Evolutionary conservation across 2,113 vertebrate genomes (phyloP).

Genomic region (Engystomops pustulosus): DNA sequence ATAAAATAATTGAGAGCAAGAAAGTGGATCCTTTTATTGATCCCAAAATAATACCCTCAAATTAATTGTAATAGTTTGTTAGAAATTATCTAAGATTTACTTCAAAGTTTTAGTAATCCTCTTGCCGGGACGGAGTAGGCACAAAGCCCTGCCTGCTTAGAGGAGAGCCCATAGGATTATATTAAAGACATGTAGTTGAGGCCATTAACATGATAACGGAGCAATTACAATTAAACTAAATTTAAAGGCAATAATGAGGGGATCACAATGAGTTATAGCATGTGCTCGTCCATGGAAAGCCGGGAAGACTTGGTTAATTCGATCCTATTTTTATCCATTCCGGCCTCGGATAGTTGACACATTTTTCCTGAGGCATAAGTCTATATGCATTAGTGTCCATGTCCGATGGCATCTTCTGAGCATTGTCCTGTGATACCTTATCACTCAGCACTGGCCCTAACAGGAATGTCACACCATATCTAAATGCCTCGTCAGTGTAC

Average conservation of each 20-base stretch:
- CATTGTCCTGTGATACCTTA: conserved; percentile 47
- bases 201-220: conserved; percentile 33
- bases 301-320: neutral
- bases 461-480: conserved; percentile 53
- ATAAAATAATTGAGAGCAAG: neutral
- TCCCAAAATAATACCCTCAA: neutral
- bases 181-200: conserved; percentile 39
- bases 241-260: conserved; percentile 13
- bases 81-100: conserved; percentile 39
- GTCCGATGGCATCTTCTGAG: conserved; percentile 53
- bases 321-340: conserved; percentile 26
- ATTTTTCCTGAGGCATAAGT: conserved; percentile 47
- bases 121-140: neutral
- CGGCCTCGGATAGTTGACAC: conserved; percentile 12
- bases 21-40: neutral
- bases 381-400: conserved; percentile 53
- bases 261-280: conserved; percentile 26
- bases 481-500: conserved; percentile 24
- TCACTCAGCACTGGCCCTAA: conserved; percentile 32
- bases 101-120: conserved; percentile 40
- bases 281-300: conserved; percentile 18
- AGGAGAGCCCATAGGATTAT: conserved; percentile 24
- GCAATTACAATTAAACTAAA: conserved; percentile 33
- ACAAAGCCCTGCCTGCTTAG: neutral
- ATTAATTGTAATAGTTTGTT: conserved; percentile 52